Base-by-base conservation (phyloP, 2,797 vertebrate species). In the Amniataba percoides region DNA sequence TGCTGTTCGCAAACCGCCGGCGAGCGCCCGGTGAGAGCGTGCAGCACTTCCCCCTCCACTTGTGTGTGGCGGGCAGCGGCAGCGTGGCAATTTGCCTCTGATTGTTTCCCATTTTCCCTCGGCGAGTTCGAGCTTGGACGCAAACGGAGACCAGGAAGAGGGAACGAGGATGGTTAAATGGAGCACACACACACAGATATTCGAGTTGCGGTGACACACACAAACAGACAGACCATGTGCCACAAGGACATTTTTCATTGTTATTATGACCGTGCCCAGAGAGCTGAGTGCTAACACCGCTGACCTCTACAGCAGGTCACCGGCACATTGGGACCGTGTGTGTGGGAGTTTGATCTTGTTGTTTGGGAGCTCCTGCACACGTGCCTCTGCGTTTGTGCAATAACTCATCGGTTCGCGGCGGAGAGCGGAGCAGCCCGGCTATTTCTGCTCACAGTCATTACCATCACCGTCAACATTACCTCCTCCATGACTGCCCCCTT, bases 81-180 rank as follows among this genome's bases (percentile, higher is more conserved):
- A 1, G 82, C 58, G 4, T 6, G 1, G 87, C 89, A 93, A 92
- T 92, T 91, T 93, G 80, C 82, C 60, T 69, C 74, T 90, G 89
- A 94, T 93, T 90, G 90, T 90, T 93, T 92, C 80, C 84, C 77
- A 86, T 90, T 89, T 92, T 80, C 83, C 88, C 81, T 58, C 23
- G 2, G 83, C 52, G 61, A 79, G 83, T 88, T 68, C 36, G 11
- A 66, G 69, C 72, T 39, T 3, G 23, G 77, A 74, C 52, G 75
- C 76, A 71, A 64, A 57, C 39, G 4, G 64, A 48, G 72, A 51
- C 12, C 31, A 14, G 46, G 40, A 23, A 21, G 56, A 51, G 51
- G 51, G 61, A 55, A 23, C 2, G 27, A 55, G 27, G 69, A n/a
- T 3, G 58, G 78, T 72, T 75, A 68, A 75, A 87, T 78, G 58